phyloP scores from a whole-genome alignment of 1,140 invertebrate species.

The Drosophila parabipectinata region DNA sequence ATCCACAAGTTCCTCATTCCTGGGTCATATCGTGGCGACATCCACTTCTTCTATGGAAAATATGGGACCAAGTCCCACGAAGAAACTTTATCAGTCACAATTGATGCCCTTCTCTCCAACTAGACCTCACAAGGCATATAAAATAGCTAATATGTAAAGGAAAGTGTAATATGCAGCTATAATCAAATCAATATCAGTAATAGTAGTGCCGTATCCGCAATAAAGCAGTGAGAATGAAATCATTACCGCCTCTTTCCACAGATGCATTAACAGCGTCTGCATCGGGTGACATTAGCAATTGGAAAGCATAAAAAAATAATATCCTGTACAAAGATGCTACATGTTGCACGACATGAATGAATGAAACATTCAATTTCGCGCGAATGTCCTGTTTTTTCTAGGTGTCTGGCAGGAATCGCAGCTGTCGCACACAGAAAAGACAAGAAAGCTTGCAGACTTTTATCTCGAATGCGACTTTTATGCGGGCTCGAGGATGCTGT shows the following conservation, averaged over 20 bases:
- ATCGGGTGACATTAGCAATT: conserved; percentile 26
- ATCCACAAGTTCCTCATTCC: conserved; percentile 62
- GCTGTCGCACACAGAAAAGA: conserved; percentile 64
- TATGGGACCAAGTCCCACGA: conserved; percentile 42
- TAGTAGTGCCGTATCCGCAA: conserved; percentile 52
- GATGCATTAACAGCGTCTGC: conserved; percentile 14
- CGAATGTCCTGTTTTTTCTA: conserved; percentile 34
- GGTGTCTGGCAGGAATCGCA: conserved; percentile 41
- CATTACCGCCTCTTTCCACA: conserved; percentile 27
- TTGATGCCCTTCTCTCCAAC: conserved; percentile 30
- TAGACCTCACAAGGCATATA: background rate
- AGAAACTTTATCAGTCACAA: conserved; percentile 19
- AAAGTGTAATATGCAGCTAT: conserved; percentile 22
- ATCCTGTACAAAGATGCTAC: conserved; percentile 71
- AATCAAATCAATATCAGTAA: conserved; percentile 40
- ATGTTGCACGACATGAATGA: conserved; percentile 55
- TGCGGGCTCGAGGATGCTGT: conserved; percentile 38
- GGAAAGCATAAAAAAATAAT: conserved; percentile 60
- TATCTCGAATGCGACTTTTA: background rate
- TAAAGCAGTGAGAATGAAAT: conserved; percentile 37
- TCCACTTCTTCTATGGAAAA: conserved; percentile 63
- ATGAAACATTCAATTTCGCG: conserved; percentile 70
- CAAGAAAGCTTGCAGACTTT: background rate
- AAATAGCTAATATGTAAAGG: background rate
- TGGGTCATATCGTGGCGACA: conserved; percentile 54